A percentile compares a stretch with the other conserved stretches of the same genome.
phyloP scores from a whole-genome alignment of 2,888 invertebrate genomes.

The Platypus cylindrus region DNA sequence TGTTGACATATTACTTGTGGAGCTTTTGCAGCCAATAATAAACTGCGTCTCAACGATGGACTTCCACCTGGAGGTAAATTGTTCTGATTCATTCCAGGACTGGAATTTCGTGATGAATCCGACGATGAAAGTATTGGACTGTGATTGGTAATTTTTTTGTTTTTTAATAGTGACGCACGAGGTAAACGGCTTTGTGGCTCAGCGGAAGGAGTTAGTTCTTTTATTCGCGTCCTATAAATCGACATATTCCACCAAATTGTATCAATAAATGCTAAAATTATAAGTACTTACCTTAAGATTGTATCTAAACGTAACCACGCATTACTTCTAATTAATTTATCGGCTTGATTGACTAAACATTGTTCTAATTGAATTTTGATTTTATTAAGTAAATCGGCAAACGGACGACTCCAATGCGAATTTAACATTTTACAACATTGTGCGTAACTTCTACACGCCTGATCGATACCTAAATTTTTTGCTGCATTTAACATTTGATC shows the following conservation, averaged over 20 bases:
- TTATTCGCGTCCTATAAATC: constrained; percentile 45
- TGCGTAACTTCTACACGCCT: constrained; percentile 68
- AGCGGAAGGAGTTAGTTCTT: constrained; percentile 41
- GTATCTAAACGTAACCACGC: constrained; percentile 53
- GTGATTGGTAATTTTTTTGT: constrained; percentile 31
- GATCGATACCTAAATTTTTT: constrained; percentile 66
- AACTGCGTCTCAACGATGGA: constrained; percentile 39
- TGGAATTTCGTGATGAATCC: constrained; percentile 57
- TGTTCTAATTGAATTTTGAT: constrained; percentile 56
- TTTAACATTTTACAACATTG: constrained; percentile 33
- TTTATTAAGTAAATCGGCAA: constrained; percentile 42
- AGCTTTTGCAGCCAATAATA: constrained; percentile 40
- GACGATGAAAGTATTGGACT: constrained; percentile 31
- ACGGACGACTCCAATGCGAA: constrained; percentile 26
- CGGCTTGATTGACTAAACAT: constrained; percentile 57
- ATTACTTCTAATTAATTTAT: constrained; percentile 48
- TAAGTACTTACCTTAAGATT: constrained; percentile 23
- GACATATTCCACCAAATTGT: not conserved
- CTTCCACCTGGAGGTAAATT: constrained; percentile 25
- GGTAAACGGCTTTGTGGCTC: constrained; percentile 30
- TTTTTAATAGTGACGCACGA: constrained; percentile 22
- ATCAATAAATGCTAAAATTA: not conserved
- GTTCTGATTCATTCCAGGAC: constrained; percentile 36
- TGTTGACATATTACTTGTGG: constrained; percentile 29
- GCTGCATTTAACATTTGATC: constrained; percentile 69